phyloP scores from a whole-genome alignment of 1,140 invertebrate species.

The Drosophila kepulauana region DNA sequence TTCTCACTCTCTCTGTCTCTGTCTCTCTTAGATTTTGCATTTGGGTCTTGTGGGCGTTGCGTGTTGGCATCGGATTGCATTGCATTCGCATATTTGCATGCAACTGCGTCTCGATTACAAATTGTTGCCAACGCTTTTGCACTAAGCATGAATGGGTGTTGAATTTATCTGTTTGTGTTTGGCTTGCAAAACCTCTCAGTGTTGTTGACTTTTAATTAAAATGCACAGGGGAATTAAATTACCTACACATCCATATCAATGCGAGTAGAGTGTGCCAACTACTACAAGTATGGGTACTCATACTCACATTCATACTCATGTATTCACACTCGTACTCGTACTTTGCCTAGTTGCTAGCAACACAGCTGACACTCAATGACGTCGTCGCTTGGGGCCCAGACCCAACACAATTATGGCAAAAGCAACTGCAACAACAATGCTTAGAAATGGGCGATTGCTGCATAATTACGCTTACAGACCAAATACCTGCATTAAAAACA shows the following conservation, averaged over 20 bases:
- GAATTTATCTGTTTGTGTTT: neutral
- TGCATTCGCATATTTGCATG: slow-evolving; percentile 57
- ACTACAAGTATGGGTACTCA: slow-evolving; percentile 2
- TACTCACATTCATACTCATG: slow-evolving; percentile 10
- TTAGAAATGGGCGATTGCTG: slow-evolving; percentile 60
- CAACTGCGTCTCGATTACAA: slow-evolving; percentile 59
- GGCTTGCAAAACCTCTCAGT: slow-evolving; percentile 22
- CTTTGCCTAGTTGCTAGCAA: slow-evolving; percentile 34
- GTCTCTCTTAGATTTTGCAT: slow-evolving; percentile 19
- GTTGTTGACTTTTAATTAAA: slow-evolving; percentile 81
- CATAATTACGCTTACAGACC: slow-evolving; percentile 75
- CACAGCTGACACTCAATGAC: slow-evolving; percentile 46
- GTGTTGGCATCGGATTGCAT: slow-evolving; percentile 46
- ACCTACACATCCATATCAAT: slow-evolving; percentile 47
- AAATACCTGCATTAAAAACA: slow-evolving; percentile 56
- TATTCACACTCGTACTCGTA: slow-evolving; percentile 2
- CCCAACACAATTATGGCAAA: slow-evolving; percentile 71
- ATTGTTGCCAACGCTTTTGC: slow-evolving; percentile 44
- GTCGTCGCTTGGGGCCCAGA: slow-evolving; percentile 33
- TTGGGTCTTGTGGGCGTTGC: slow-evolving; percentile 51
- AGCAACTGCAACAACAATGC: slow-evolving; percentile 48
- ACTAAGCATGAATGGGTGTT: slow-evolving; percentile 4
- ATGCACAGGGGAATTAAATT: slow-evolving; percentile 81
- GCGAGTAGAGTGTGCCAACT: too few species aligned
- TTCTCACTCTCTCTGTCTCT: too few species aligned